Evolutionary conservation across 30 jellyfish, hydroid and myxozoan genomes (phyloP).

Genomic region (Pseudorhiza aurosa): DNA sequence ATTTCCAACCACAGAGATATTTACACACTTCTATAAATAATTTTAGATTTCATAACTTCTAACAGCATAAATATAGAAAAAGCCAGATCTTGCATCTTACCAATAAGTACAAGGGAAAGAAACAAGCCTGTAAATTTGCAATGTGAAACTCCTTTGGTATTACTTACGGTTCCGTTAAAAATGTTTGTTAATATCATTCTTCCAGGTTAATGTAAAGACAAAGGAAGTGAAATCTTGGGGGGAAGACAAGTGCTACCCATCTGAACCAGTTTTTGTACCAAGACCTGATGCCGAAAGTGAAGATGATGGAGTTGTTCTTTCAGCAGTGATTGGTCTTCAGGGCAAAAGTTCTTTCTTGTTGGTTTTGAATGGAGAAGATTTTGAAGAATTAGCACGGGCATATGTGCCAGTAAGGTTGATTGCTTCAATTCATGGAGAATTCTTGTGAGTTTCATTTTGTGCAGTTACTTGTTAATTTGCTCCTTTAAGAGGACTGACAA

Average conservation of each 20-base stretch:
- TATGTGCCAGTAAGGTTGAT: constrained; percentile 39
- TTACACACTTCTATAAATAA: too few species aligned
- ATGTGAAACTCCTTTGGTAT: too few species aligned
- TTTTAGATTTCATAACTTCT: too few species aligned
- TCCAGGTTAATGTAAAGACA: constrained; percentile 62
- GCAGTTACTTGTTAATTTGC: too few species aligned
- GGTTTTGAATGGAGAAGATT: constrained; percentile 40
- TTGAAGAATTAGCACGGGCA: constrained; percentile 71
- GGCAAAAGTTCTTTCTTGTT: constrained; percentile 70
- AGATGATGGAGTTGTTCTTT: constrained; percentile 79
- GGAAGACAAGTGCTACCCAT: constrained; percentile 60
- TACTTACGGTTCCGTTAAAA: too few species aligned
- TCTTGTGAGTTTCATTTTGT: constrained; percentile 20
- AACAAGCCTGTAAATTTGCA: too few species aligned
- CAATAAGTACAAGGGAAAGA: too few species aligned
- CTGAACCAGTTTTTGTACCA: constrained; percentile 75
- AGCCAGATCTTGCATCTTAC: too few species aligned
- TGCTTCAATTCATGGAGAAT: constrained; percentile 59
- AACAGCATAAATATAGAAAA: too few species aligned
- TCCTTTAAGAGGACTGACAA: too few species aligned
- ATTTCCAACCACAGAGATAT: too few species aligned
- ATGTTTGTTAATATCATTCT: too few species aligned
- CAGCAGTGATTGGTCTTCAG: constrained; percentile 64
- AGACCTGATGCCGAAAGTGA: constrained; percentile 51
- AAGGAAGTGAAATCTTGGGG: constrained; percentile 60